Evolutionary conservation across 2,888 invertebrate genomes (phyloP).

Genomic region (Luperina testacea): DNA sequence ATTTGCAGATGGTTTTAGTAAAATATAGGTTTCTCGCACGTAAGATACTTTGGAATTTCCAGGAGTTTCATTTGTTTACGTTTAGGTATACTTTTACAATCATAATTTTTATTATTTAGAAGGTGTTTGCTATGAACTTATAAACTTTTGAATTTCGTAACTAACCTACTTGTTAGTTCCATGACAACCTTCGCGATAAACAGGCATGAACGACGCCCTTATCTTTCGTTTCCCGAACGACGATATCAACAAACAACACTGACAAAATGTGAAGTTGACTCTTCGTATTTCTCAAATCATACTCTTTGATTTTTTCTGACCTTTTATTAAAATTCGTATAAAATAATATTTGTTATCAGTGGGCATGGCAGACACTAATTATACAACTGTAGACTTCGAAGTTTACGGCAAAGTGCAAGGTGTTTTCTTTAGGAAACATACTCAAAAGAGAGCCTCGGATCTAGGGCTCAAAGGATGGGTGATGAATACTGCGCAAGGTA

Average conservation of each 20-base stretch:
- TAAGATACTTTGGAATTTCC: conserved; percentile 7
- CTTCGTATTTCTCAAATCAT: not conserved
- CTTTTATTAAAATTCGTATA: conserved; percentile 29
- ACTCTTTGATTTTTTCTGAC: not conserved
- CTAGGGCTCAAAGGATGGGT: conserved; percentile 93
- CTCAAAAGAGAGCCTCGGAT: conserved; percentile 91
- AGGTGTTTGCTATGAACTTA: not conserved
- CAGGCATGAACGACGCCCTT: conserved; percentile 49
- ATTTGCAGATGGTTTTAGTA: conserved; percentile 34
- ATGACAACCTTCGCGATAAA: conserved; percentile 69
- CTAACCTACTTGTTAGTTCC: conserved; percentile 57
- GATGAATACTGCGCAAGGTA: conserved; percentile 93
- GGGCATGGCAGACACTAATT: conserved; percentile 68
- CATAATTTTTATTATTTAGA: no score
- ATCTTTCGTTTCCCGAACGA: conserved; percentile 71
- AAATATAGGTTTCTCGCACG: conserved; percentile 21
- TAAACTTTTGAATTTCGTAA: not conserved
- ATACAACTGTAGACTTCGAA: conserved; percentile 88
- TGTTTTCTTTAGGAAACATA: conserved; percentile 90
- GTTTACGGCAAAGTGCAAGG: conserved; percentile 92
- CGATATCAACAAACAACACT: conserved; percentile 66
- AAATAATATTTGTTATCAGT: conserved; percentile 1
- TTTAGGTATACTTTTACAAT: not conserved
- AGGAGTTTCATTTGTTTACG: conserved; percentile 4
- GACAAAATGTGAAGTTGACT: conserved; percentile 55